These are phyloP conservation scores for Tetrapedia diversipes DNA, from an alignment of 2,888 invertebrate genomes.

Conservation along the genomic window DNA sequence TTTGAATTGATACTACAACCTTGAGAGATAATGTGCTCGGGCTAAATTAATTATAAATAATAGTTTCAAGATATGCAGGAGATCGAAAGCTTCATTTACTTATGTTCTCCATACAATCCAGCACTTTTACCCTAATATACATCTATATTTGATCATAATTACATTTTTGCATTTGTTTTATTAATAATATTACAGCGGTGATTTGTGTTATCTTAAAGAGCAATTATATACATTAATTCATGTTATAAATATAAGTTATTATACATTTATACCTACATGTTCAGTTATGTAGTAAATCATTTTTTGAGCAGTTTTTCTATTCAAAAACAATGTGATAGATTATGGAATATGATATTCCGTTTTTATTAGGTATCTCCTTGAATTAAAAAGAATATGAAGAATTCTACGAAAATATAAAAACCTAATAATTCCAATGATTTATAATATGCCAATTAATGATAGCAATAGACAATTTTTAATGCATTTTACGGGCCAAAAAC, in stretches of 20 bases:
- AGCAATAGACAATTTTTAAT: conserved; percentile 19
- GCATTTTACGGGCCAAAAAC: conserved; percentile 26
- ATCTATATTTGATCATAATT: conserved; percentile 71
- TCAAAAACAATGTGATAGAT: conserved; percentile 47
- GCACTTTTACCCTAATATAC: conserved; percentile 49
- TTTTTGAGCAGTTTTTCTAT: conserved; percentile 74
- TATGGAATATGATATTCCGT: conserved; percentile 40
- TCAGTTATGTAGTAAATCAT: conserved; percentile 64
- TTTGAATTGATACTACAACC: conserved; percentile 1
- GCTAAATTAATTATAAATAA: conserved; percentile 22
- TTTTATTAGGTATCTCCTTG: conserved; percentile 26
- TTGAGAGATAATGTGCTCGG: not conserved
- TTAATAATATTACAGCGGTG: conserved; percentile 61
- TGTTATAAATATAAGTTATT: conserved; percentile 78
- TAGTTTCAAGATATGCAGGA: conserved; percentile 16
- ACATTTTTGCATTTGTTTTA: conserved; percentile 60
- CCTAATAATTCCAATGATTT: conserved; percentile 20
- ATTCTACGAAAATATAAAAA: conserved; percentile 25
- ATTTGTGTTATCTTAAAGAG: conserved; percentile 59
- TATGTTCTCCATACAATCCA: conserved; percentile 30
- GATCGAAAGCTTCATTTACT: conserved; percentile 46
- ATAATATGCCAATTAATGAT: conserved; percentile 24
- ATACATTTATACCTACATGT: conserved; percentile 70
- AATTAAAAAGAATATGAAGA: conserved; percentile 32
- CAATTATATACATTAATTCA: conserved; percentile 75